Percentiles rank a stretch among this genome's conserved stretches.
Evolutionary conservation across 2,888 invertebrate species (phyloP).

Genomic region (Chalcis sispes): DNA sequence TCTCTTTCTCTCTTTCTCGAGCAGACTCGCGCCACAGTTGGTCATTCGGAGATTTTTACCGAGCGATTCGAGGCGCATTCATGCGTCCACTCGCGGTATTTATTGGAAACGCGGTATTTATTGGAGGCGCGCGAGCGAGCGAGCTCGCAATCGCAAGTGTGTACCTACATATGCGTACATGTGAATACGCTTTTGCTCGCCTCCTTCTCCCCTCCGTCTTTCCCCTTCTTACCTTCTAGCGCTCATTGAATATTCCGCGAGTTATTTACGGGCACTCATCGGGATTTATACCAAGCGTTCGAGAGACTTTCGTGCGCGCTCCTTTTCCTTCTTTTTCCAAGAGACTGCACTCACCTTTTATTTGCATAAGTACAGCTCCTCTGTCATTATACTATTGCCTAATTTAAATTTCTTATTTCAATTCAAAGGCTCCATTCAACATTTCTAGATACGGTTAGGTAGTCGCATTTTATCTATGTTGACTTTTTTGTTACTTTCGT

Average conservation of each 20-base stretch:
- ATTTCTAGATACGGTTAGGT: background rate
- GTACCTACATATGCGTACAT: too few species aligned
- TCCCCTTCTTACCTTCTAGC: slow-evolving; percentile 57
- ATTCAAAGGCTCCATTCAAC: slow-evolving; percentile 56
- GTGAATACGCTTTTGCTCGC: slow-evolving; percentile 39
- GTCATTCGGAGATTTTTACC: slow-evolving; percentile 71
- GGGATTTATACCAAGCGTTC: slow-evolving; percentile 68
- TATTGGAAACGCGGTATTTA: slow-evolving; percentile 68
- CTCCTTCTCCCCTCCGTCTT: background rate
- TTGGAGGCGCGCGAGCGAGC: slow-evolving; percentile 52
- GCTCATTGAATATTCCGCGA: slow-evolving; percentile 71
- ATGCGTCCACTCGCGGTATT: slow-evolving; percentile 72
- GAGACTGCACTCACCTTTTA: background rate
- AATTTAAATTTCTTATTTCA: slow-evolving; percentile 58
- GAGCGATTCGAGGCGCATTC: slow-evolving; percentile 67
- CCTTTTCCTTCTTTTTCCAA: slow-evolving; percentile 38
- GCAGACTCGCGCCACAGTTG: too few species aligned
- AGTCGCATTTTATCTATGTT: background rate
- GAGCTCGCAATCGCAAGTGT: slow-evolving; percentile 50
- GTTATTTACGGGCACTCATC: slow-evolving; percentile 70
- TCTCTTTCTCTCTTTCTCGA: slow-evolving; percentile 44
- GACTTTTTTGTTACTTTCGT: background rate
- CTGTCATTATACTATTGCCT: slow-evolving; percentile 55
- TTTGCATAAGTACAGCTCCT: slow-evolving; percentile 19
- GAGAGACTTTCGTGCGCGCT: background rate